Percentiles rank a stretch among this genome's conserved stretches.
Evolutionary conservation across 2,797 vertebrate species (phyloP).

Genomic region (Amniataba percoides): DNA sequence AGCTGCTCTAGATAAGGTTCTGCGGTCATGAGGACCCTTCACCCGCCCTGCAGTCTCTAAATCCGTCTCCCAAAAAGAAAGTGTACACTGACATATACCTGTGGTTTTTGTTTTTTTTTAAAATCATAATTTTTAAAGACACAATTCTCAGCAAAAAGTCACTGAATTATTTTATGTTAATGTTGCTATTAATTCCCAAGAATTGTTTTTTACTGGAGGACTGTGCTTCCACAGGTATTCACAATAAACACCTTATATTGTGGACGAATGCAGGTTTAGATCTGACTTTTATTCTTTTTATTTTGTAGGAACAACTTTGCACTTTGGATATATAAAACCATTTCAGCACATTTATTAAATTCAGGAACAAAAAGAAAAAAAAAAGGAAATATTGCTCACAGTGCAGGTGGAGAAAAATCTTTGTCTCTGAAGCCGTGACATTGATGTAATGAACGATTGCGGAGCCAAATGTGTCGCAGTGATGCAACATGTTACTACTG

Average conservation of each 20-base stretch:
- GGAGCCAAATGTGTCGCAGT: constrained; percentile 44
- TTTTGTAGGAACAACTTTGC: background rate
- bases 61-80: constrained; percentile 18
- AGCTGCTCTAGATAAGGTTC: constrained; percentile 65
- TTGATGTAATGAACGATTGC: constrained; percentile 30
- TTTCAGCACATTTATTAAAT: background rate
- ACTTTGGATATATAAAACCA: background rate
- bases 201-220: background rate
- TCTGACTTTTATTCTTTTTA: background rate
- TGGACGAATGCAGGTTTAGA: background rate
- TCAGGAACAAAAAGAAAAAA: background rate
- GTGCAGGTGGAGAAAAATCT: background rate
- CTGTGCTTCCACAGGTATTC: background rate
- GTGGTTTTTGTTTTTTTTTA: background rate
- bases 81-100: background rate
- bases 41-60: constrained; percentile 1
- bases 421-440: constrained; percentile 16
- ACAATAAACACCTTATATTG: background rate
- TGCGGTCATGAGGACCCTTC: constrained; percentile 45
- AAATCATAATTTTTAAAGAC: background rate
- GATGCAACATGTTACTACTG: constrained; percentile 49
- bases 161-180: background rate
- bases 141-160: background rate
- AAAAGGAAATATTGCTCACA: background rate
- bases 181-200: background rate